phyloP scores from a whole-genome alignment of 2,797 vertebrate species.

The Tokudaia muenninki region DNA sequence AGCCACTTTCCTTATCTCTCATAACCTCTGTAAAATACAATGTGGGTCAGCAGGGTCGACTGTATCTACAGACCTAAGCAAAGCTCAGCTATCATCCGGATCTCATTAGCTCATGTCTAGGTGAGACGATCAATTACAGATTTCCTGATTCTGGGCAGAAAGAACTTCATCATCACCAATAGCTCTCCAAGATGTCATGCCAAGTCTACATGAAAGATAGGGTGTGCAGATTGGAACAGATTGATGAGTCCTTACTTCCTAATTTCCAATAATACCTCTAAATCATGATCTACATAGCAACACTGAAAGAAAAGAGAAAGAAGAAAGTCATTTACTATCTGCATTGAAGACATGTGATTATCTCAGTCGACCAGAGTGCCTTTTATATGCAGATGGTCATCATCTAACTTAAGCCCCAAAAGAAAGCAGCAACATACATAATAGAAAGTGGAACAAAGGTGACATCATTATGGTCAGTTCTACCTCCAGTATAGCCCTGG shows the following conservation, averaged over 20 bases:
- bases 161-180: constrained; percentile 18
- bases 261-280: constrained; percentile 7
- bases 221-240: constrained; percentile 9
- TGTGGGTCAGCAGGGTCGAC: not conserved
- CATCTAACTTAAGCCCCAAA: not conserved
- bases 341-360: not conserved
- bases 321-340: not conserved
- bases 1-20: constrained; percentile 24
- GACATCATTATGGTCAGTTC: not conserved
- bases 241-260: not conserved
- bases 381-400: not conserved
- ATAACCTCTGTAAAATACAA: not conserved
- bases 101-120: constrained; percentile 10
- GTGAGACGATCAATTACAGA: not conserved
- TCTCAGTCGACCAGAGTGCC: not conserved
- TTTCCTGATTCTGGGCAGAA: not conserved
- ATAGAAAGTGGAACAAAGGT: not conserved
- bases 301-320: not conserved
- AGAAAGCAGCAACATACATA: not conserved
- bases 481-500: not conserved
- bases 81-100: not conserved
- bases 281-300: not conserved
- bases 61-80: not conserved
- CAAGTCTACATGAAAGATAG: not conserved
- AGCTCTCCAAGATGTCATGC: constrained; percentile 29